phyloP scores from a whole-genome alignment of 2,888 invertebrate species.

The Zaprionus obscuricornis region DNA sequence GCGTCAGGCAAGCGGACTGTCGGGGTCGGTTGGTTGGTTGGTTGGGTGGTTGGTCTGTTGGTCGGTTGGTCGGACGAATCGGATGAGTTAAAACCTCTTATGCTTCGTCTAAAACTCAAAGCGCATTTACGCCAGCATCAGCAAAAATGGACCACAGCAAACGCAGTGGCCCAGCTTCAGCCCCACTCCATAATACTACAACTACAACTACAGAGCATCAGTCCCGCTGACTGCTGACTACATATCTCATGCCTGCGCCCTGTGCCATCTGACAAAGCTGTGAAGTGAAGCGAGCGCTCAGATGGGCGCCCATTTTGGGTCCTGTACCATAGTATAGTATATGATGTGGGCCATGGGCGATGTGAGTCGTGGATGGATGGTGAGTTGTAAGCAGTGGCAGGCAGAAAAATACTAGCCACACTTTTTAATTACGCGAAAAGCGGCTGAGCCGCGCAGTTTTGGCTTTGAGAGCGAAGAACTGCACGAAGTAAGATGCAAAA shows the following conservation, averaged over 20 bases:
- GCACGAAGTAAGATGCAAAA: conserved; percentile 31
- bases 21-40: neutral
- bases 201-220: neutral
- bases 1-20: conserved; percentile 21
- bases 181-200: neutral
- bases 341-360: neutral
- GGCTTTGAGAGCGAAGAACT: conserved; percentile 54
- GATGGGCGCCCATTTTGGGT: conserved; percentile 39
- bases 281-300: conserved; percentile 54
- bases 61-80: conserved; percentile 20
- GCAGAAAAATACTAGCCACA: conserved; percentile 58
- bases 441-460: conserved; percentile 78
- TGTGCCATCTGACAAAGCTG: conserved; percentile 43
- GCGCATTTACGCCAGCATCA: conserved; percentile 65
- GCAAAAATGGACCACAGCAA: conserved; percentile 60
- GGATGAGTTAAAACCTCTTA: conserved; percentile 65
- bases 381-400: conserved; percentile 10
- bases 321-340: conserved; percentile 4
- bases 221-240: too few relatives aligned
- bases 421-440: conserved; percentile 78
- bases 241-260: too few relatives aligned
- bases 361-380: neutral
- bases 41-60: too few relatives aligned
- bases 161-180: conserved; percentile 1
- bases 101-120: conserved; percentile 69